Conservation (phyloP, 2,888 invertebrate genomes). For the Norana najaformis region DNA sequence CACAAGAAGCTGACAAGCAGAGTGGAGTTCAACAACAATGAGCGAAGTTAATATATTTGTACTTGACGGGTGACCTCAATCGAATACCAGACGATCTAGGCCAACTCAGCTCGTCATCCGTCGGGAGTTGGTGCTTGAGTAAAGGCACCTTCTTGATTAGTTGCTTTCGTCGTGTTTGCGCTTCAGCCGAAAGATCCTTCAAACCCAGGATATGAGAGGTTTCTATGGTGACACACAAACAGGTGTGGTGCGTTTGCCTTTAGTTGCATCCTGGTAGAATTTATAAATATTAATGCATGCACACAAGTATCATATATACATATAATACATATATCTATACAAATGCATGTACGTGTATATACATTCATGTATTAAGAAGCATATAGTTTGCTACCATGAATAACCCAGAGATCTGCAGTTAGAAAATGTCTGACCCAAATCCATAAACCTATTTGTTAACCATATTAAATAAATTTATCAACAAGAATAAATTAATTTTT, state of each 20-base stretch:
- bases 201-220: not conserved
- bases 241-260: no score
- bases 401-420: not conserved
- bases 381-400: not conserved
- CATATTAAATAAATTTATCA: no score
- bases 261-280: not conserved
- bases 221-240: no score
- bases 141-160: not conserved
- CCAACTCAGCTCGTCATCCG: no score
- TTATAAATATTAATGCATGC: no score
- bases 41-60: not conserved
- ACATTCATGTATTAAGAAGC: not conserved
- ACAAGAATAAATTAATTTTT: no score
- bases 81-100: no score
- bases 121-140: not conserved
- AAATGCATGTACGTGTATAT: not conserved
- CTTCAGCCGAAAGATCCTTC: not conserved
- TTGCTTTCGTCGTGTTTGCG: not conserved
- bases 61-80: not conserved
- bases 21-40: not conserved
- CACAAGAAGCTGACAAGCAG: no score
- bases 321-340: not conserved
- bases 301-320: no score
- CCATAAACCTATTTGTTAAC: no score
- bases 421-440: no score